Evolutionary conservation across 1,140 invertebrate species (phyloP).

Genomic region (Pseudomyrmex dendroicus): DNA sequence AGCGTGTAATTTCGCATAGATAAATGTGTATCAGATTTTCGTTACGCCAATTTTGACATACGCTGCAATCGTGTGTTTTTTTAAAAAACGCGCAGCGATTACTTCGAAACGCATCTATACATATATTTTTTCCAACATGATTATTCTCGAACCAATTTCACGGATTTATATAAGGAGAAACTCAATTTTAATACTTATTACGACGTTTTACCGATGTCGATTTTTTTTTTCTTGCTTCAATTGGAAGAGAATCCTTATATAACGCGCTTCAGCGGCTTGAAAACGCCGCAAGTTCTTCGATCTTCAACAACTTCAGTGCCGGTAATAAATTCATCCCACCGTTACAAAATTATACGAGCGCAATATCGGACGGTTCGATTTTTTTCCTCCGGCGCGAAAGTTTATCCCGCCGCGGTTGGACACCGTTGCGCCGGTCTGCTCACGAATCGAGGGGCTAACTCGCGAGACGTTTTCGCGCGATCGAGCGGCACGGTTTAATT

Average conservation of each 20-base stretch:
- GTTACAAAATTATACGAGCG: background rate
- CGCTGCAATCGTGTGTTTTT: background rate
- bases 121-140: background rate
- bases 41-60: slow-evolving; percentile 28
- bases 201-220: background rate
- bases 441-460: slow-evolving; percentile 14
- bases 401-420: background rate
- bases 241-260: background rate
- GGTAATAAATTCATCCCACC: slow-evolving; percentile 25
- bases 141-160: background rate
- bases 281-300: background rate
- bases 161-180: slow-evolving; percentile 1
- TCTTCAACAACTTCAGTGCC: background rate
- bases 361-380: background rate
- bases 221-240: background rate
- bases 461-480: slow-evolving; percentile 38
- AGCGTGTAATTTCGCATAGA: slow-evolving; percentile 9
- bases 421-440: background rate
- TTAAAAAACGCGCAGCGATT: background rate
- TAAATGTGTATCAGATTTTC: slow-evolving; percentile 5
- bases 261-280: background rate
- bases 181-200: slow-evolving; percentile 10
- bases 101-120: background rate
- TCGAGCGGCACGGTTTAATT: slow-evolving; percentile 62
- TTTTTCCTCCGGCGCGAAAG: slow-evolving; percentile 18